A percentile compares a stretch with the other conserved stretches of the same genome.
Conservation (phyloP, 2,888 invertebrate genomes). For the Coenonympha arcania region DNA sequence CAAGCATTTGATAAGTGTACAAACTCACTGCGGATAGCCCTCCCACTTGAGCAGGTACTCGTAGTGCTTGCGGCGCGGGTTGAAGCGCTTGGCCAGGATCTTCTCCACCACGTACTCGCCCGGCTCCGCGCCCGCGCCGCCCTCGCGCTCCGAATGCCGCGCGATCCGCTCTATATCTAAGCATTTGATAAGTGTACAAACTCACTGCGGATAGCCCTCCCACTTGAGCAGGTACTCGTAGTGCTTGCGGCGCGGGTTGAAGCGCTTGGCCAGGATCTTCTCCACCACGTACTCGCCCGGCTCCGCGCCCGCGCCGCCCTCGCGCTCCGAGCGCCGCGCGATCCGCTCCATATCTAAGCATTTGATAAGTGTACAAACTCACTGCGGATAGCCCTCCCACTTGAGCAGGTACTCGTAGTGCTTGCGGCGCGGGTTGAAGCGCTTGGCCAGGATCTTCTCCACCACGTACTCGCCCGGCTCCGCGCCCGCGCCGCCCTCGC, state of each 20-base stretch:
- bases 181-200: no score
- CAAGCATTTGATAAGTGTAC: no score
- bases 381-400: conserved; percentile 87
- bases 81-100: conserved; percentile 87
- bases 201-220: conserved; percentile 85
- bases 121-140: conserved; percentile 53
- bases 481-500: conserved; percentile 45
- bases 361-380: no score
- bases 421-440: conserved; percentile 84
- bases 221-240: conserved; percentile 89
- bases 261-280: conserved; percentile 87
- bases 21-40: conserved; percentile 81
- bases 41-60: conserved; percentile 92
- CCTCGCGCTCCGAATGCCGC: conserved; percentile 59
- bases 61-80: conserved; percentile 82
- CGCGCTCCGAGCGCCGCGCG: conserved; percentile 62
- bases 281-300: conserved; percentile 83
- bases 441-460: conserved; percentile 87
- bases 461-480: conserved; percentile 81
- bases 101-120: conserved; percentile 86
- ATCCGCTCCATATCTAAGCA: no score
- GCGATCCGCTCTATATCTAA: conserved; percentile 70
- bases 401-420: conserved; percentile 88
- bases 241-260: conserved; percentile 83
- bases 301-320: conserved; percentile 49